Evolutionary conservation across 2,888 invertebrate species (phyloP), one percentile per base, ranked within the genome.

Genomic region (Peribatodes rhomboidaria): DNA sequence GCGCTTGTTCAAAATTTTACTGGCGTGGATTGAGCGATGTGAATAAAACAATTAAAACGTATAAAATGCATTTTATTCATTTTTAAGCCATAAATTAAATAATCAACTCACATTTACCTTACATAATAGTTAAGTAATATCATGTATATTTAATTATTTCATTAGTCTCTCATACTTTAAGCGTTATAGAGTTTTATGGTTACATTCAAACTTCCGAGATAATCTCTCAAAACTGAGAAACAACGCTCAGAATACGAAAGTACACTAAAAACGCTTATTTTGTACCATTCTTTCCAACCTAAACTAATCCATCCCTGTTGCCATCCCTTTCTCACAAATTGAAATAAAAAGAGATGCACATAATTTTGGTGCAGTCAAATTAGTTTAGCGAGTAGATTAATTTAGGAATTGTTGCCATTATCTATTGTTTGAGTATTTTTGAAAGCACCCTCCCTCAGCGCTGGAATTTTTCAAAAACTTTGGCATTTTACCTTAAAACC

Each of bases 381-480:
- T n/a, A n/a, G n/a, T n/a, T n/a, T n/a, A n/a, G n/a, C n/a, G n/a
- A n/a, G n/a, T n/a, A n/a, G n/a, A n/a, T n/a, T n/a, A n/a, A n/a
- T n/a, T n/a, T n/a, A n/a, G n/a, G n/a, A n/a, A n/a, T n/a, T n/a
- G n/a, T n/a, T n/a, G n/a, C n/a, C n/a, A n/a, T n/a, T n/a, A n/a
- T n/a, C n/a, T 42, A 20, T 20, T 13, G 1, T 1, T n/a, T 49
- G 11, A 10, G 2, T n/a, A n/a, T 11, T 31, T 27, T 31, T 1
- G n/a, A 14, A n/a, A 47, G 14, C 14, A 49, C 47, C 31, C 31
- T 49, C 16, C 11, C 31, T n/a, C 47, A 31, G 18, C 18, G 18
- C 46, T 53, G 14, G 11, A 46, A 39, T 47, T 31, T 60, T 60
- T 46, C 0, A 16, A 42, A 46, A 37, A 54, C 60, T 60, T 60